Conservation (phyloP, 2,113 vertebrate species). For the Genyomyrus donnyi region DNA sequence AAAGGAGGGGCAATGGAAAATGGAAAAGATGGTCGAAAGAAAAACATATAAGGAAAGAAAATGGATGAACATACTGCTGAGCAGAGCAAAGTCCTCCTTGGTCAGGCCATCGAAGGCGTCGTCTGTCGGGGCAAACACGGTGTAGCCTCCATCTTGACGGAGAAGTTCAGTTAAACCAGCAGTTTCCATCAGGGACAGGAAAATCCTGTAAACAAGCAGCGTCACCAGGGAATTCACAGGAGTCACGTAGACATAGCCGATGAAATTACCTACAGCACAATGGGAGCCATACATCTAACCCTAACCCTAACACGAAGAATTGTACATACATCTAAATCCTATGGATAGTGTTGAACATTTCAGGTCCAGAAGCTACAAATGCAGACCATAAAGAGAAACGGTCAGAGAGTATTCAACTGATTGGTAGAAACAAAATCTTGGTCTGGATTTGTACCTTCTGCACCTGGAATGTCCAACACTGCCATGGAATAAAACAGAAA, state of each 20-base stretch:
- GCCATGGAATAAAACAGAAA: not conserved
- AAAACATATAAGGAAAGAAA: not conserved
- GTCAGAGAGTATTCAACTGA: no score
- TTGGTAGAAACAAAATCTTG: no score
- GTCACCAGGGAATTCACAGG: not conserved
- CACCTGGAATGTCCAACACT: no score
- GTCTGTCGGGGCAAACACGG: constrained; percentile 86
- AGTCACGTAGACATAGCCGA: not conserved
- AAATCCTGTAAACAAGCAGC: constrained; percentile 54
- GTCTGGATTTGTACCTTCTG: no score
- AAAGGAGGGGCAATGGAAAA: not conserved
- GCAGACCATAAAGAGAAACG: no score
- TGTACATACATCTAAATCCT: not conserved
- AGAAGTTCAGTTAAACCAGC: constrained; percentile 79
- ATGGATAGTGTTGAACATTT: not conserved
- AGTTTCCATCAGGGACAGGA: constrained; percentile 79
- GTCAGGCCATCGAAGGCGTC: constrained; percentile 77
- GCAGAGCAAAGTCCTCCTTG: constrained; percentile 62
- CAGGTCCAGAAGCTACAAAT: no score
- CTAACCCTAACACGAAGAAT: not conserved
- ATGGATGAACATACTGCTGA: constrained; percentile 66
- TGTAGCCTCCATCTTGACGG: constrained; percentile 73
- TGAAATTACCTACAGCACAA: not conserved
- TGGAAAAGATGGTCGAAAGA: not conserved
- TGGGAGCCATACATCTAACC: not conserved